A percentile compares a stretch with the other conserved stretches of the same genome.
Conservation (phyloP, 2,113 vertebrate species). For the Solenodon paradoxus region DNA sequence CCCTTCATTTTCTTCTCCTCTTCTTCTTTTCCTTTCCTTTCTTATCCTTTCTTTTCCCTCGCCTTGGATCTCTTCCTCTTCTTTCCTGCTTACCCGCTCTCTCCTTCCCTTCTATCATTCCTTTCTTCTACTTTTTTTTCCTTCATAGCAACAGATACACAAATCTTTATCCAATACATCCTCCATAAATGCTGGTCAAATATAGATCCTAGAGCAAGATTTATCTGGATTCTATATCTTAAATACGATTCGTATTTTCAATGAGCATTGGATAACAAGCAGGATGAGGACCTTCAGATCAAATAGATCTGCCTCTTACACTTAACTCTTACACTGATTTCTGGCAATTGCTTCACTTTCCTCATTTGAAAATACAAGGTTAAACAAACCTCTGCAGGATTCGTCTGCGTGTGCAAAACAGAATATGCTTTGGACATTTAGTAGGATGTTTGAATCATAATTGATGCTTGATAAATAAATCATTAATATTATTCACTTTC, state of each 20-base stretch:
- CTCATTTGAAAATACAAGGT: not conserved
- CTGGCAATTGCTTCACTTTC: not conserved
- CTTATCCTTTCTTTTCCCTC: too few species aligned
- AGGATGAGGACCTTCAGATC: not conserved
- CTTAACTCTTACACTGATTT: not conserved
- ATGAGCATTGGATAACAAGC: not conserved
- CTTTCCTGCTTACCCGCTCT: too few species aligned
- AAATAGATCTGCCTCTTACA: not conserved
- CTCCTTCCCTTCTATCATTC: too few species aligned
- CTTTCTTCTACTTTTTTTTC: not conserved
- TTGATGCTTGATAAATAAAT: not conserved
- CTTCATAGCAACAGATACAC: not conserved
- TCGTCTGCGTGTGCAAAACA: not conserved
- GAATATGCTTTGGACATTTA: not conserved
- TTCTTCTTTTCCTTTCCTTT: not conserved
- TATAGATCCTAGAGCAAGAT: not conserved
- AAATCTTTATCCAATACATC: not conserved
- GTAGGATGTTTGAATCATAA: not conserved
- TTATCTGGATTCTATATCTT: not conserved
- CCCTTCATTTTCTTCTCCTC: not conserved
- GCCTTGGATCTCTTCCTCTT: rapidly evolving
- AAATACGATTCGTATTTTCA: not conserved
- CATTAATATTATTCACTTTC: not conserved
- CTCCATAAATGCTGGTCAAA: not conserved
- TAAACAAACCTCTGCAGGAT: not conserved